These are phyloP conservation scores for Melanerpes aurifrons DNA, from an alignment of 2,113 vertebrate species.

Conservation along the genomic window DNA sequence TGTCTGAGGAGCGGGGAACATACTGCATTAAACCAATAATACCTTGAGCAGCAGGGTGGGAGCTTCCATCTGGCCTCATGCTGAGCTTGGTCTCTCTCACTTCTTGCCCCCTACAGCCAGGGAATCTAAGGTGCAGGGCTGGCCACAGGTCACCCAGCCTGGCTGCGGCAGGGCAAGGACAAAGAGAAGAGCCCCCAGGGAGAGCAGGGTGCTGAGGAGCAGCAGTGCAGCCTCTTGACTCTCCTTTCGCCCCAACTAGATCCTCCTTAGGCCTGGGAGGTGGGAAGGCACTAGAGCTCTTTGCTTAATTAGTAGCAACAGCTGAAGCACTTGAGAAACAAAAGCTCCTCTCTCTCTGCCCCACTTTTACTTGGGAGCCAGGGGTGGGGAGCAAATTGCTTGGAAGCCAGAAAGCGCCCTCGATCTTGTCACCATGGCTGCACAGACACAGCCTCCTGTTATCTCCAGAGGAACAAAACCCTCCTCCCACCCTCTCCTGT, in stretches of 20 bases:
- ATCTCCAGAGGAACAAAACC: slow-evolving; percentile 66
- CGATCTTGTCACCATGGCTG: slow-evolving; percentile 73
- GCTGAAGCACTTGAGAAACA: slow-evolving; percentile 69
- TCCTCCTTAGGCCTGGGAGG: slow-evolving; percentile 4
- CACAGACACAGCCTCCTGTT: slow-evolving; percentile 68
- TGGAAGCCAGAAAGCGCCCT: slow-evolving; percentile 61
- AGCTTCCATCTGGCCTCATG: slow-evolving; percentile 6
- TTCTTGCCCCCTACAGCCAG: neutral
- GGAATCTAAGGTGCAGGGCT: neutral
- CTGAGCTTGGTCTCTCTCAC: slow-evolving; percentile 27
- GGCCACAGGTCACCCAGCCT: neutral
- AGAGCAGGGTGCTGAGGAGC: neutral
- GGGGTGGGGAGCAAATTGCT: slow-evolving; percentile 63
- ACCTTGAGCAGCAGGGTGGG: slow-evolving; percentile 34
- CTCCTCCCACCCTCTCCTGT: slow-evolving; percentile 54
- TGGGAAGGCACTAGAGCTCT: slow-evolving; percentile 37
- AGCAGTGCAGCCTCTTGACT: neutral
- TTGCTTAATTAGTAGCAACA: slow-evolving; percentile 54
- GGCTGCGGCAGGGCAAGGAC: neutral
- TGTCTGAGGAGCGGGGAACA: slow-evolving; percentile 34
- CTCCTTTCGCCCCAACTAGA: neutral
- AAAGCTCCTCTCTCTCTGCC: slow-evolving; percentile 62
- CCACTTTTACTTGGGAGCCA: slow-evolving; percentile 57
- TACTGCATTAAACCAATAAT: neutral
- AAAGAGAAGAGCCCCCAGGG: neutral